These are phyloP conservation scores for Speoplatyrhinus poulsoni DNA, from an alignment of 2,113 vertebrate genomes.

Conservation along the genomic window DNA sequence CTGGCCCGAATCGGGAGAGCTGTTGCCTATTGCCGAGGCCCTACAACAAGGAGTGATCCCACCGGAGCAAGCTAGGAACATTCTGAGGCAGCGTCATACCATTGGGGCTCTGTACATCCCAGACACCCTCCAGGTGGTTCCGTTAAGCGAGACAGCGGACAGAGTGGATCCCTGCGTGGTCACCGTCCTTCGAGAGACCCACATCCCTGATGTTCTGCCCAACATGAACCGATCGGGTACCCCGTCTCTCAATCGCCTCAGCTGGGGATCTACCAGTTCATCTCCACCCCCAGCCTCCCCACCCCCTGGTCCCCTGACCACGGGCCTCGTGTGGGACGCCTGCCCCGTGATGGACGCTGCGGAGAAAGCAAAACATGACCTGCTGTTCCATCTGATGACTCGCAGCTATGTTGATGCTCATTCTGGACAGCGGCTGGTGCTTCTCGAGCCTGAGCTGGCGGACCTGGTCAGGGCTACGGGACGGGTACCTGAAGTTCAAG, in stretches of 20 bases:
- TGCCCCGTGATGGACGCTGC: conserved; percentile 37
- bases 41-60: conserved; percentile 86
- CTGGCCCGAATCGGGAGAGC: conserved; percentile 89
- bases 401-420: conserved; percentile 87
- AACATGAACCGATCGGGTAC: conserved; percentile 67
- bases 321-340: conserved; percentile 31
- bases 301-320: conserved; percentile 27
- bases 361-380: conserved; percentile 61
- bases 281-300: conserved; percentile 58
- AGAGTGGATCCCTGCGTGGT: conserved; percentile 73
- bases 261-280: conserved; percentile 61
- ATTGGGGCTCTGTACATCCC: conserved; percentile 83
- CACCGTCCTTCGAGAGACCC: conserved; percentile 69
- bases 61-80: conserved; percentile 76
- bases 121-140: conserved; percentile 78
- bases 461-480: conserved; percentile 50
- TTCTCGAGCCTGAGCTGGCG: conserved; percentile 79
- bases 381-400: conserved; percentile 84
- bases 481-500: conserved; percentile 13
- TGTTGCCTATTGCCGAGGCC: conserved; percentile 79
- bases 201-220: conserved; percentile 82
- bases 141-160: conserved; percentile 76
- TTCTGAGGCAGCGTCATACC: conserved; percentile 78
- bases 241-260: conserved; percentile 57
- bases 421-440: conserved; percentile 83